These are phyloP conservation scores for Biston betularia DNA, from an alignment of 2,888 invertebrate species.

Conservation along the genomic window DNA sequence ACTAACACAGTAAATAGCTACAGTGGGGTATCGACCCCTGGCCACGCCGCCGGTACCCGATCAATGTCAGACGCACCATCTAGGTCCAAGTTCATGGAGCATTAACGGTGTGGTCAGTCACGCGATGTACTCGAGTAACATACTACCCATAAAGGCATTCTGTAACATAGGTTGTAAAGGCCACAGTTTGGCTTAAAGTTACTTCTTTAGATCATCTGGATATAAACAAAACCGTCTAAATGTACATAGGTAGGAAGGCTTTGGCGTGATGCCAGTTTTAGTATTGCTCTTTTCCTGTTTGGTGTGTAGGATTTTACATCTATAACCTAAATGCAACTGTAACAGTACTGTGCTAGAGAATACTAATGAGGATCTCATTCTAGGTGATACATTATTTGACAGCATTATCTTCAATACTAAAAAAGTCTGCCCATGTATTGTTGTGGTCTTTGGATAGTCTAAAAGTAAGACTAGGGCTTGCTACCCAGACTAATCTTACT, in stretches of 20 bases:
- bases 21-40: constrained; percentile 38
- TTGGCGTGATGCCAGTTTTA: constrained; percentile 6
- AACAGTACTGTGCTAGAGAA: background rate
- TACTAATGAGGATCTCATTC: too few species aligned
- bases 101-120: background rate
- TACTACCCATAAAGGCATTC: background rate
- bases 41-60: constrained; percentile 29
- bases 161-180: too few species aligned
- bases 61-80: constrained; percentile 32
- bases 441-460: background rate
- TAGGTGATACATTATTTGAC: background rate
- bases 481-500: background rate
- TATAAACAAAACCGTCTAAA: background rate
- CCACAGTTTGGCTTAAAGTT: too few species aligned
- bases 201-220: too few species aligned
- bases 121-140: constrained; percentile 10
- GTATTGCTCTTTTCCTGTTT: constrained; percentile 11
- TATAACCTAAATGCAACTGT: constrained; percentile 1
- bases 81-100: constrained; percentile 24
- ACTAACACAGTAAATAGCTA: constrained; percentile 11
- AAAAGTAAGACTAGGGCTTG: background rate
- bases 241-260: constrained; percentile 10
- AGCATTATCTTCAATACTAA: background rate
- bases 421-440: background rate
- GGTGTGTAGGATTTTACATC: constrained; percentile 1